phyloP scores from a whole-genome alignment of 2,888 invertebrate species.

The Sarcophaga variegata region DNA sequence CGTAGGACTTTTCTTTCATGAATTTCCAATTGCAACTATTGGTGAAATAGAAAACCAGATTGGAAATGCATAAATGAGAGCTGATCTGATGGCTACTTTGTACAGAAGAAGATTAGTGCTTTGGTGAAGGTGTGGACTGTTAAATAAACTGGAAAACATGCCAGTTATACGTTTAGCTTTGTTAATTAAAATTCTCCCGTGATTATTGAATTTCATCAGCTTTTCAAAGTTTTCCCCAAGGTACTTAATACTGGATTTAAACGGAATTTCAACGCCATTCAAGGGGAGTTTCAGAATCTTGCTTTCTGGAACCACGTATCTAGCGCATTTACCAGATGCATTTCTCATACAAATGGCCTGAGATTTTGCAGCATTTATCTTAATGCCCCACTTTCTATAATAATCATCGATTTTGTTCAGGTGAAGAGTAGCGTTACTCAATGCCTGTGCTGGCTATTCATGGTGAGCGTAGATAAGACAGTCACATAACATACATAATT shows the following conservation, averaged over 20 bases:
- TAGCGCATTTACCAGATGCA: no score
- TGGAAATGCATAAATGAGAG: not conserved
- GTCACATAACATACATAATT: no score
- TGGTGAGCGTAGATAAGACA: not conserved
- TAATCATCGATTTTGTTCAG: not conserved
- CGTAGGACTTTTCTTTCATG: no score
- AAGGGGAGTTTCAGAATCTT: not conserved
- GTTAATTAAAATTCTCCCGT: not conserved
- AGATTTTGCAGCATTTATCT: no score
- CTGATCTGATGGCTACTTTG: not conserved
- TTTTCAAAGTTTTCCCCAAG: not conserved
- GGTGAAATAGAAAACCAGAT: not conserved
- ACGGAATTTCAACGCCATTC: not conserved
- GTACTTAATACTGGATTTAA: not conserved
- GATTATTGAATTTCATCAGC: no score
- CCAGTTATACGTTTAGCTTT: constrained; percentile 1
- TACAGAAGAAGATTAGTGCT: not conserved
- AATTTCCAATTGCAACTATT: not conserved
- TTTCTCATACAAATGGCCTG: no score
- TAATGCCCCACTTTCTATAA: no score
- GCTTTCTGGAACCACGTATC: not conserved
- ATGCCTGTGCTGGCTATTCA: not conserved
- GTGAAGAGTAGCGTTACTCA: not conserved
- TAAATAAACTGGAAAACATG: not conserved
- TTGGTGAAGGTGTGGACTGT: not conserved